Conservation (phyloP, 2,797 vertebrate species). For the Cyprinella venusta region DNA sequence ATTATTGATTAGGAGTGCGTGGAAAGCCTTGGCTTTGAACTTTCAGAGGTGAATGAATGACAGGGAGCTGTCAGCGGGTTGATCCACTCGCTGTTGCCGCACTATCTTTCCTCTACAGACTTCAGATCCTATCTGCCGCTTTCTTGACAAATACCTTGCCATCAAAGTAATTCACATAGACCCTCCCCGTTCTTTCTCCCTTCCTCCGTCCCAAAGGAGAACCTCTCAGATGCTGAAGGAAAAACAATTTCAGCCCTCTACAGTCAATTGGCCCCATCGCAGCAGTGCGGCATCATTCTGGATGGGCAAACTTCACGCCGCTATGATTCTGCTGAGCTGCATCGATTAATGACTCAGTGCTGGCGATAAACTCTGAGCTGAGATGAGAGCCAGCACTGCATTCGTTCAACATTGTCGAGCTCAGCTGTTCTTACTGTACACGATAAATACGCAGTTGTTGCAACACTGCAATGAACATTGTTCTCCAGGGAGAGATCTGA, state of each 20-base stretch:
- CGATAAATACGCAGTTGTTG: not conserved
- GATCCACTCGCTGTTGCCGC: not conserved
- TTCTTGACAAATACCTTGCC: slow-evolving; percentile 25
- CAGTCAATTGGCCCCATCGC: slow-evolving; percentile 46
- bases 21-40: slow-evolving; percentile 16
- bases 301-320: slow-evolving; percentile 42
- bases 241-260: slow-evolving; percentile 59
- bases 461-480: slow-evolving; percentile 14
- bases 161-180: slow-evolving; percentile 10
- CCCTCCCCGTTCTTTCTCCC: slow-evolving; percentile 15
- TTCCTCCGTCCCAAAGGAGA: slow-evolving; percentile 42
- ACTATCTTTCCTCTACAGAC: slow-evolving; percentile 67
- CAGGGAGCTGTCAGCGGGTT: slow-evolving; percentile 51
- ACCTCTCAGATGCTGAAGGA: slow-evolving; percentile 56
- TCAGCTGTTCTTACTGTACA: slow-evolving; percentile 38
- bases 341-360: slow-evolving; percentile 53
- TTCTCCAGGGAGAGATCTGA: slow-evolving; percentile 29
- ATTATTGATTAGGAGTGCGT: slow-evolving; percentile 64
- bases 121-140: slow-evolving; percentile 71
- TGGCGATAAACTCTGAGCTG: slow-evolving; percentile 44
- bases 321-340: slow-evolving; percentile 46
- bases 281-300: slow-evolving; percentile 48
- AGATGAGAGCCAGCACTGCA: slow-evolving; percentile 39
- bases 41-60: slow-evolving; percentile 15
- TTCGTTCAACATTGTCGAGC: slow-evolving; percentile 19